These are phyloP conservation scores for Drosophila rubida DNA, from an alignment of 2,888 invertebrate genomes.

Conservation along the genomic window DNA sequence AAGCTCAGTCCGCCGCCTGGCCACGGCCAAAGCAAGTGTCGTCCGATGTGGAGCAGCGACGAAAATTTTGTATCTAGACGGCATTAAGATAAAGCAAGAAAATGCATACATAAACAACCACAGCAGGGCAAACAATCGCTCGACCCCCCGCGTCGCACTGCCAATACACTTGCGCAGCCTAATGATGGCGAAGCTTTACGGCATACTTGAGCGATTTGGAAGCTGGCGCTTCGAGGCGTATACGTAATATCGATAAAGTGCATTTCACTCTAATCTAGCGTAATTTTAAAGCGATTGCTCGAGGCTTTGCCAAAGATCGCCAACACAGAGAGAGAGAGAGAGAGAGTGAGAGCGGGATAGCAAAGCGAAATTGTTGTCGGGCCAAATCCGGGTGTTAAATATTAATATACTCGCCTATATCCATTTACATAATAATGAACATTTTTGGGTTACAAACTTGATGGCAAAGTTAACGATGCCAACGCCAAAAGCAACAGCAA, in stretches of 20 bases:
- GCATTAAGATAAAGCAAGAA: slow-evolving; percentile 80
- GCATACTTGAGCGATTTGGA: slow-evolving; percentile 14
- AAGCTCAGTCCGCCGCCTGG: slow-evolving; percentile 31
- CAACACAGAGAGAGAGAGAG: neutral
- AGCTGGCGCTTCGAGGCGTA: slow-evolving; percentile 8
- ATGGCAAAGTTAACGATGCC: slow-evolving; percentile 61
- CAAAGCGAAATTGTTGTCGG: neutral
- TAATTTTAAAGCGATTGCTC: slow-evolving; percentile 5
- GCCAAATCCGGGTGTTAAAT: slow-evolving; percentile 32
- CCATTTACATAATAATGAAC: slow-evolving; percentile 60
- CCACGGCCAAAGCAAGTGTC: slow-evolving; percentile 25
- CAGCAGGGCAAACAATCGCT: slow-evolving; percentile 32
- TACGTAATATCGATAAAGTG: slow-evolving; percentile 19
- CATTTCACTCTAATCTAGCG: slow-evolving; percentile 6
- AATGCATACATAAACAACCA: slow-evolving; percentile 74
- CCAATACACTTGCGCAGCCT: slow-evolving; percentile 41
- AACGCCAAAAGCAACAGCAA: slow-evolving; percentile 21
- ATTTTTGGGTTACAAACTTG: slow-evolving; percentile 49
- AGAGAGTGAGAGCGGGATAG: neutral
- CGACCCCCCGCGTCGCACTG: slow-evolving; percentile 26
- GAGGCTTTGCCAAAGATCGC: neutral
- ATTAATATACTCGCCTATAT: slow-evolving; percentile 41
- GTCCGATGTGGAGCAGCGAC: slow-evolving; percentile 41
- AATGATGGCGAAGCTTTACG: slow-evolving; percentile 9
- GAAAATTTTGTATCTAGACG: slow-evolving; percentile 77